Conservation (phyloP, 1,140 invertebrate genomes). For the Danaus plexippus region DNA sequence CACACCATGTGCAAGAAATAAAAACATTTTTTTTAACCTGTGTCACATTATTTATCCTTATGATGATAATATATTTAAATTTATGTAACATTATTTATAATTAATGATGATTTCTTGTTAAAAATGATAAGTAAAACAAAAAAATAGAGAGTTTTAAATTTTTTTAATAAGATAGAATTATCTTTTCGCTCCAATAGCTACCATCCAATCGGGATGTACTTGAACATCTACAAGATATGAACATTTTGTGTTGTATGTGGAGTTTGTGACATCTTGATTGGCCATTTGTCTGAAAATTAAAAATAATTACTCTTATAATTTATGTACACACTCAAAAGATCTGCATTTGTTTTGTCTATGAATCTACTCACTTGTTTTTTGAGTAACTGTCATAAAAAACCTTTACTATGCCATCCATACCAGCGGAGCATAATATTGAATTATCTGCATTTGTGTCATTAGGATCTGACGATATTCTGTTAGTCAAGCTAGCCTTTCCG, state of each 20-base stretch:
- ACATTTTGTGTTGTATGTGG: constrained; percentile 66
- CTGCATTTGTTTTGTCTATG: constrained; percentile 7
- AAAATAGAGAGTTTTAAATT: no score
- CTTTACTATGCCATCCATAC: constrained; percentile 66
- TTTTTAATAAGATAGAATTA: constrained; percentile 20
- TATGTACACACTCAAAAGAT: neutral
- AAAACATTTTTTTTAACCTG: no score
- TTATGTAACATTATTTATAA: no score
- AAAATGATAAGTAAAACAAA: no score
- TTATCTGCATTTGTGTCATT: constrained; percentile 42
- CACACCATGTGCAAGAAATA: no score
- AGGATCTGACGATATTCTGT: constrained; percentile 68
- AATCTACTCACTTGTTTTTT: constrained; percentile 58
- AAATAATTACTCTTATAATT: neutral
- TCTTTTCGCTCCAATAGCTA: constrained; percentile 64
- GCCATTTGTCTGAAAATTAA: constrained; percentile 50
- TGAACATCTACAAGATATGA: constrained; percentile 66
- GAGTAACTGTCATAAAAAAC: constrained; percentile 56
- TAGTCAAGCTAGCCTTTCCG: constrained; percentile 57
- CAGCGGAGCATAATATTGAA: constrained; percentile 60
- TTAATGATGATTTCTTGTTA: no score
- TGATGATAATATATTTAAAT: no score
- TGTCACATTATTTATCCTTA: no score
- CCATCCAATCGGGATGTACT: constrained; percentile 66
- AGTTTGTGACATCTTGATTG: constrained; percentile 52